Base-by-base conservation (phyloP, 2,113 vertebrate species). In the Cyprinus carpio region DNA sequence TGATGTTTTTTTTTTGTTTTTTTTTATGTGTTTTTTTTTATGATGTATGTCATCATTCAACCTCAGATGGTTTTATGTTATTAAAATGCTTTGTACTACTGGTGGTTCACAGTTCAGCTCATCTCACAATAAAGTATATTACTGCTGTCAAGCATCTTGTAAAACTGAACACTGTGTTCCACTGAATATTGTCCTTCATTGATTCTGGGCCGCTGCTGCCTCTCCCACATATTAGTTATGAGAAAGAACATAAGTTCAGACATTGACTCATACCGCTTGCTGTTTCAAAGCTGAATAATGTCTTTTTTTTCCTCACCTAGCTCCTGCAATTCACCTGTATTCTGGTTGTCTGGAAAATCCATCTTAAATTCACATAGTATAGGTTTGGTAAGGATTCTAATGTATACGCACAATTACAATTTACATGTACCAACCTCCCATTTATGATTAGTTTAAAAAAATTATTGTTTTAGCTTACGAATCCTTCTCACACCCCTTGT, bases 131-230 rank as follows among this genome's bases (percentile, higher is more conserved):
- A 46, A 43, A 80, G 10, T 18, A 46, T 10, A 80, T 27, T 80
- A 43, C 34, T 81, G 78, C n/a, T 65, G 58, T 82, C 64, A 82
- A 46, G 58, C 43, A 7, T 54, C 64, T 54, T 67, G 0, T 69
- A 51, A 65, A 82, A 67, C 25, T 9, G 80, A 29, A 69, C 80
- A n/a, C 25, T 67, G 6, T 82, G 80, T 82, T 82, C 79, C 43
- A 15, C 27, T 34, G 60, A 69, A 51, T 49, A 69, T 82, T 51
- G 11, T 8, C 18, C 43, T 82, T 6, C 46, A 34, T 69, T 40
- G 15, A 49, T 67, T 20, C 62, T 27, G 40, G n/a, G 4, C 58
- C 3, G 2, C 37, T 51, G 80, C 43, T 82, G 60, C 43, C 64
- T 51, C 25, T 31, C 15, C 34, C 10, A 20, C 31, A 23, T 43